Percentiles rank a stretch among this genome's conserved stretches.
phyloP scores from a whole-genome alignment of 2,888 invertebrate genomes.

The Drosophila macrospina region DNA sequence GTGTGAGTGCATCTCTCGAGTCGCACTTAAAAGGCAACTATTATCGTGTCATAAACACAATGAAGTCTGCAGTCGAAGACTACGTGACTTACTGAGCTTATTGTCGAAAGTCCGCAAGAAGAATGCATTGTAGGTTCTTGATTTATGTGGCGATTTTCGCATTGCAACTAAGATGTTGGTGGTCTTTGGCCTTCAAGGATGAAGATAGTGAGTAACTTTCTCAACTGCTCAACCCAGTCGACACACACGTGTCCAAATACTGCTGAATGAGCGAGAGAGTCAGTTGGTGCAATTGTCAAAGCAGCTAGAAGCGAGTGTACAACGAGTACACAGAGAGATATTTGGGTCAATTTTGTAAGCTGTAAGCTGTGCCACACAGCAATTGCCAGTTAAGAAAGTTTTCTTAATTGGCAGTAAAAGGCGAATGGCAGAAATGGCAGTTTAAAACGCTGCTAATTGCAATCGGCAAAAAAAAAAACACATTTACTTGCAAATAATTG shows the following conservation, averaged over 20 bases:
- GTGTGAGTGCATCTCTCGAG: neutral
- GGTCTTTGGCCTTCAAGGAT: constrained; percentile 4
- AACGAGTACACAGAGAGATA: neutral
- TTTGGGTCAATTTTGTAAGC: constrained; percentile 42
- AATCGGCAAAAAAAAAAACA: constrained; percentile 17
- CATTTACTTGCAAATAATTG: constrained; percentile 50
- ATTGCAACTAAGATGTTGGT: constrained; percentile 9
- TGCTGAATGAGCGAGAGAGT: constrained; percentile 29
- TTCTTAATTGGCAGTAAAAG: constrained; percentile 39
- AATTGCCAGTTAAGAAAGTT: constrained; percentile 17
- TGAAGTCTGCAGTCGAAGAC: constrained; percentile 1
- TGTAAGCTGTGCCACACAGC: constrained; percentile 1
- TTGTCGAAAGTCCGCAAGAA: neutral
- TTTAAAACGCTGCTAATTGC: constrained; percentile 60
- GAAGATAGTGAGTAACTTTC: constrained; percentile 1
- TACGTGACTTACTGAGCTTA: constrained; percentile 15
- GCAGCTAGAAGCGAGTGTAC: neutral
- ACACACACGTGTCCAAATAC: constrained; percentile 36
- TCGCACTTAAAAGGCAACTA: constrained; percentile 5
- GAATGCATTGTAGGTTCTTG: constrained; percentile 6
- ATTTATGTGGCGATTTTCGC: constrained; percentile 48
- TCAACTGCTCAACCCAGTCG: constrained; percentile 18
- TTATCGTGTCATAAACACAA: constrained; percentile 12
- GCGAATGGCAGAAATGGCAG: neutral
- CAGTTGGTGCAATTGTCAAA: constrained; percentile 39